phyloP scores from a whole-genome alignment of 1,140 invertebrate species.

The Zaprionus inermis region DNA sequence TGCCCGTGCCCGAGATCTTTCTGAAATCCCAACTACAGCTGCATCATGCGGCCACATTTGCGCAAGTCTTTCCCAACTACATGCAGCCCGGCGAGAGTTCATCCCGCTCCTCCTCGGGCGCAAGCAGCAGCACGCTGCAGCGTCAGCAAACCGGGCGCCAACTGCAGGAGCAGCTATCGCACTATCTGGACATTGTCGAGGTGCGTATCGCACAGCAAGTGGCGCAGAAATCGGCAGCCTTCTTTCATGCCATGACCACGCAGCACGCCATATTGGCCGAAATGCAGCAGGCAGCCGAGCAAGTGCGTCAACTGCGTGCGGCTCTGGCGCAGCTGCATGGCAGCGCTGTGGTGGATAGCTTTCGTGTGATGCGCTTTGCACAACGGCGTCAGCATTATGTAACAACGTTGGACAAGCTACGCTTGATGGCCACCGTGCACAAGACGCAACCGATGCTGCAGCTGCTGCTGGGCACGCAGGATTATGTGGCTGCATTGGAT shows the following conservation, averaged over 20 bases:
- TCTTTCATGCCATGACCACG: slow-evolving; percentile 98
- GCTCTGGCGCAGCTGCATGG: slow-evolving; percentile 90
- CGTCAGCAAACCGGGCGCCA: slow-evolving; percentile 83
- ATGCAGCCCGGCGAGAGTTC: slow-evolving; percentile 84
- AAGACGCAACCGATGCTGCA: slow-evolving; percentile 99
- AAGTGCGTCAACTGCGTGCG: slow-evolving; percentile 90
- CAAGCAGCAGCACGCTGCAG: slow-evolving; percentile 48
- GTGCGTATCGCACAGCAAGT: slow-evolving; percentile 98
- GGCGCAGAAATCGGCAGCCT: slow-evolving; percentile 96
- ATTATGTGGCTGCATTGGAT: slow-evolving; percentile 98
- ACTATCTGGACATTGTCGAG: slow-evolving; percentile 97
- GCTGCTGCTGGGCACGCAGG: slow-evolving; percentile 95
- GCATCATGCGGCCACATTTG: slow-evolving; percentile 92
- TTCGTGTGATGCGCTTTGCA: slow-evolving; percentile 90
- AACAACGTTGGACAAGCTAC: slow-evolving; percentile 90
- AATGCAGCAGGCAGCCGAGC: slow-evolving; percentile 91
- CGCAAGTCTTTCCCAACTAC: slow-evolving; percentile 91
- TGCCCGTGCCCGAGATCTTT: slow-evolving; percentile 96
- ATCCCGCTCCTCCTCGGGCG: slow-evolving; percentile 34
- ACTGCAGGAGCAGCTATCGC: slow-evolving; percentile 90
- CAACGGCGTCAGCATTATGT: slow-evolving; percentile 87
- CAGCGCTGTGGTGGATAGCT: slow-evolving; percentile 91
- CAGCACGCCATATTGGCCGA: slow-evolving; percentile 97
- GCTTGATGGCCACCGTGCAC: slow-evolving; percentile 97
- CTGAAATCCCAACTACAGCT: slow-evolving; percentile 92